Conservation (phyloP, 2,797 vertebrate species). For the Squalus acanthias region DNA sequence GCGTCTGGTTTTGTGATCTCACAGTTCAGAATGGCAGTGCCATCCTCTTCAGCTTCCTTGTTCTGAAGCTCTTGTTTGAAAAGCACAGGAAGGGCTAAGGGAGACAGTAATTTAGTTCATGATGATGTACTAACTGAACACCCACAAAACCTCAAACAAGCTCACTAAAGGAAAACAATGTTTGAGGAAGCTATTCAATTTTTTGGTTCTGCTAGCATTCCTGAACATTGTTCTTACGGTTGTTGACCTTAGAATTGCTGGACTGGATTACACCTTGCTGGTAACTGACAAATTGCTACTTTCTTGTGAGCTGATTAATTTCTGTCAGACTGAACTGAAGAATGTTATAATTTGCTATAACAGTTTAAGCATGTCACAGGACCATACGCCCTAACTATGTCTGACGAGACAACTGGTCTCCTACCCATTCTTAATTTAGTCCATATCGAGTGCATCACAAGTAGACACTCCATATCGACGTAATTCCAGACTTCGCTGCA, state of each 20-base stretch:
- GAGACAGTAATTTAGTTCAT: not conserved
- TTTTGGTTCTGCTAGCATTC: not conserved
- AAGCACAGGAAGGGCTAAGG: conserved; percentile 1
- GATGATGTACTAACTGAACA: not conserved
- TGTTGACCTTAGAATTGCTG: not conserved
- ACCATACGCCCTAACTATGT: not conserved
- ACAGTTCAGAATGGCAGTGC: not conserved
- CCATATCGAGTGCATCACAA: not conserved
- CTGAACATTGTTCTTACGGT: not conserved
- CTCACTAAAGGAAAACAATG: not conserved
- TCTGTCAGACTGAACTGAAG: not conserved
- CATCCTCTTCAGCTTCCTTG: conserved; percentile 17
- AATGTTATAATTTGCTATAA: not conserved
- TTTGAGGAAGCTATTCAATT: not conserved
- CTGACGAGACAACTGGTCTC: not conserved
- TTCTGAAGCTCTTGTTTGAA: conserved; percentile 15
- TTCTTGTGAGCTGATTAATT: not conserved
- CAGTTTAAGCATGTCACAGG: no score
- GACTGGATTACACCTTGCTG: not conserved
- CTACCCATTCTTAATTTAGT: not conserved
- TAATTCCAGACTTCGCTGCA: not conserved
- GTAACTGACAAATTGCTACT: not conserved
- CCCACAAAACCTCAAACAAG: no score
- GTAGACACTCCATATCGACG: not conserved
- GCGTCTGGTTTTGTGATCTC: not conserved